Percentiles rank a stretch among this genome's conserved stretches.
Evolutionary conservation across 2,888 invertebrate species (phyloP).

Genomic region (Zelleria hepariella): DNA sequence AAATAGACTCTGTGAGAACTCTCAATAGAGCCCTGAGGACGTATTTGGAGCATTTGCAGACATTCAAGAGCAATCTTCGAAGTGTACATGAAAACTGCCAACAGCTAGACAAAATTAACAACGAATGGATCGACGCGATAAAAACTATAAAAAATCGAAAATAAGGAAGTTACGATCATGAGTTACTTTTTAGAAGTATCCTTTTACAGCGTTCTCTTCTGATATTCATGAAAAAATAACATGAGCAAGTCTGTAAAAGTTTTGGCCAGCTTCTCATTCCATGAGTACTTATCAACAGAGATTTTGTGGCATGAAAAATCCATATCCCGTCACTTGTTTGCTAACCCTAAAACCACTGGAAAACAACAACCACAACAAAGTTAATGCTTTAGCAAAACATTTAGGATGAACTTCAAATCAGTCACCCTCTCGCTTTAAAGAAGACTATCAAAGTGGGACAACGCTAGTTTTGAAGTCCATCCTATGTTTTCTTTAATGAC

Average conservation of each 20-base stretch:
- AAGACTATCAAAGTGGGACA: background rate
- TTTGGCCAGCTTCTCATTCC: too few relatives aligned
- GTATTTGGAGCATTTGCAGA: constrained; percentile 37
- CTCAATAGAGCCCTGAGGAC: constrained; percentile 38
- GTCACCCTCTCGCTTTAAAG: background rate
- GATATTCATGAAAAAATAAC: too few relatives aligned
- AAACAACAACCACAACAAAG: too few relatives aligned
- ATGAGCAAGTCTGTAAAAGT: too few relatives aligned
- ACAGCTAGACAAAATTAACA: constrained; percentile 41
- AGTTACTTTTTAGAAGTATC: too few relatives aligned
- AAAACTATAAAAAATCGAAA: constrained; percentile 17
- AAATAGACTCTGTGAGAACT: constrained; percentile 40
- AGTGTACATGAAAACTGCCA: constrained; percentile 36
- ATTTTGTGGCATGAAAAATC: too few relatives aligned
- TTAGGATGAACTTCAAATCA: too few relatives aligned
- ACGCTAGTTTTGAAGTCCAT: too few relatives aligned
- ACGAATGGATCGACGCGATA: constrained; percentile 37
- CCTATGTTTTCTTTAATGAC: too few relatives aligned
- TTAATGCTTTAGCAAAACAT: background rate
- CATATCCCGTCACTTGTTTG: too few relatives aligned
- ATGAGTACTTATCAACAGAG: too few relatives aligned
- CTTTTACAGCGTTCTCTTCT: background rate
- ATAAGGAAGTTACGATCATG: background rate
- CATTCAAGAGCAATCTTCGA: constrained; percentile 34
- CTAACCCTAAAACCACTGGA: too few relatives aligned